A percentile compares a stretch with the other conserved stretches of the same genome.
Conservation (phyloP, 2,113 vertebrate species). For the Leucosticte australis region DNA sequence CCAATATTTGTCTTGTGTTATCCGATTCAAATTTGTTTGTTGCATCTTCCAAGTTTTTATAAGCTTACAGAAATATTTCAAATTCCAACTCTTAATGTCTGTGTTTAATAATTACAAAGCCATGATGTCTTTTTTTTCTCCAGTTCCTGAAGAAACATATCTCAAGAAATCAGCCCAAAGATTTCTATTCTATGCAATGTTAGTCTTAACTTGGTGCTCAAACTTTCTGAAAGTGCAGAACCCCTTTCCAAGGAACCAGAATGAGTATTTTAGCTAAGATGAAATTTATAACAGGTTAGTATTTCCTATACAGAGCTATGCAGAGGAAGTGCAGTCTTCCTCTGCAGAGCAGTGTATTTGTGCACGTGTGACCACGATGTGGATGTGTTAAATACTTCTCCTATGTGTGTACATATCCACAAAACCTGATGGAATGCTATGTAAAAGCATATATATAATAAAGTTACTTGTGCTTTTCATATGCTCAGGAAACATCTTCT, state of each 20-base stretch:
- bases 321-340: neutral
- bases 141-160: neutral
- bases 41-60: neutral
- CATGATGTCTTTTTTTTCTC: fast-evolving
- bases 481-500: neutral
- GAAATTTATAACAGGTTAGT: neutral
- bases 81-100: neutral
- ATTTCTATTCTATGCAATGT: neutral
- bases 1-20: neutral
- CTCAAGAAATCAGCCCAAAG: neutral
- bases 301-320: neutral
- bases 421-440: neutral
- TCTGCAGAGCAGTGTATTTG: neutral
- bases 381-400: neutral
- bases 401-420: neutral
- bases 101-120: neutral
- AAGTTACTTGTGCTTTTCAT: neutral
- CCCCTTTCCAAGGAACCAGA: neutral
- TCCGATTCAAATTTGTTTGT: neutral
- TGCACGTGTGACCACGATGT: neutral
- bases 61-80: neutral
- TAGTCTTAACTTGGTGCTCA: neutral
- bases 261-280: neutral
- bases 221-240: neutral
- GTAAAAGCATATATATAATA: neutral